phyloP scores from a whole-genome alignment of 1,140 invertebrate species.

The Mamestra configurata region DNA sequence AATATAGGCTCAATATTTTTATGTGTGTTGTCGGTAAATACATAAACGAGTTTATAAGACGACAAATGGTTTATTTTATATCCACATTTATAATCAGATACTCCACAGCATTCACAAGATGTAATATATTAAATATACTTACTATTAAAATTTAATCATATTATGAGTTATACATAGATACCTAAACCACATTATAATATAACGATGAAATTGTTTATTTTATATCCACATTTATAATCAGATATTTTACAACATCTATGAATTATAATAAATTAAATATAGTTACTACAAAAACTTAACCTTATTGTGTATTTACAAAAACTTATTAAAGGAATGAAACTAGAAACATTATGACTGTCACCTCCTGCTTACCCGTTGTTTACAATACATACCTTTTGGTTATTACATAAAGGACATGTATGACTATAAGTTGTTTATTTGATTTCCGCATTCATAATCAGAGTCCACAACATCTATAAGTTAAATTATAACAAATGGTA shows the following conservation, averaged over 20 bases:
- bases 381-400: slow-evolving; percentile 22
- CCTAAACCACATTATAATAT: background rate
- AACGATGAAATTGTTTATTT: slow-evolving; percentile 1
- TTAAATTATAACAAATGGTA: too few relatives aligned
- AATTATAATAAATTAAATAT: background rate
- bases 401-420: too few relatives aligned
- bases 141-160: background rate
- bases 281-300: background rate
- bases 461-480: too few relatives aligned
- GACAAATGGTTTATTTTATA: slow-evolving; percentile 26
- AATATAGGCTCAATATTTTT: too few relatives aligned
- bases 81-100: slow-evolving; percentile 16
- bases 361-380: slow-evolving; percentile 16
- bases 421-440: too few relatives aligned
- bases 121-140: background rate
- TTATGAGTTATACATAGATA: slow-evolving; percentile 15
- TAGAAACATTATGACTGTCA: slow-evolving; percentile 20
- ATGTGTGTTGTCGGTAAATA: too few relatives aligned
- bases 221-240: slow-evolving; percentile 20
- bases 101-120: slow-evolving; percentile 4
- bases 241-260: slow-evolving; percentile 11
- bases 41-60: background rate
- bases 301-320: slow-evolving; percentile 13
- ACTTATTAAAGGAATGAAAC: slow-evolving; percentile 8
- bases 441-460: too few relatives aligned